Percentiles rank a stretch among this genome's conserved stretches.
Conservation (phyloP, 2,888 invertebrate species). For the Trichopoda pennipes region DNA sequence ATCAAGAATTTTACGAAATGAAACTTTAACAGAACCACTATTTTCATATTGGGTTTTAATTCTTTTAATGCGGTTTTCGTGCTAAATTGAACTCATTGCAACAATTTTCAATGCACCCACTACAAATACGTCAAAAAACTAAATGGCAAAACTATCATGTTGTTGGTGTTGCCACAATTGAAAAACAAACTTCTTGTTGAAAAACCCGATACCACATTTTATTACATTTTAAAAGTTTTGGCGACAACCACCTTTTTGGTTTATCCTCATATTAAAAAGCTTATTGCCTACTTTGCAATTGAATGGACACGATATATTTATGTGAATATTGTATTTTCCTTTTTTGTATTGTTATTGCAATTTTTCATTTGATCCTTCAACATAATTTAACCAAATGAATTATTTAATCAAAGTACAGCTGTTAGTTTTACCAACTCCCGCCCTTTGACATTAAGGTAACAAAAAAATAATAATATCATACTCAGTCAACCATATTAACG, state of each 20-base stretch:
- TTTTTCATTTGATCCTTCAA: conserved; percentile 31
- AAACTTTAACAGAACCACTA: too few relatives aligned
- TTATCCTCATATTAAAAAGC: conserved; percentile 9
- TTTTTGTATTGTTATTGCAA: conserved; percentile 36
- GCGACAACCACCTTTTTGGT: neutral
- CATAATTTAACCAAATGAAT: conserved; percentile 44
- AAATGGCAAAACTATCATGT: too few relatives aligned
- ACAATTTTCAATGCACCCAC: too few relatives aligned
- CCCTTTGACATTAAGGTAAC: conserved; percentile 49
- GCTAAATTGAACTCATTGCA: too few relatives aligned
- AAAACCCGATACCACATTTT: too few relatives aligned
- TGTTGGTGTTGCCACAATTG: too few relatives aligned
- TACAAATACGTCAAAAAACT: too few relatives aligned
- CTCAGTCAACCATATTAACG: conserved; percentile 30
- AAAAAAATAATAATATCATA: conserved; percentile 17
- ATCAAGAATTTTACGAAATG: too few relatives aligned
- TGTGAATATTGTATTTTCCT: conserved; percentile 16
- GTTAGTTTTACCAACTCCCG: conserved; percentile 63
- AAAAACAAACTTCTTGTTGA: too few relatives aligned
- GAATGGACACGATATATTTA: conserved; percentile 41
- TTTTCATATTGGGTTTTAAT: too few relatives aligned
- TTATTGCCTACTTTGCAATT: conserved; percentile 48
- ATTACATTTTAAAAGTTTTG: too few relatives aligned
- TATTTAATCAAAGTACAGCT: conserved; percentile 68
- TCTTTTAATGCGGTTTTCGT: too few relatives aligned